Percentiles rank a stretch among this genome's conserved stretches.
Conservation (phyloP, 2,888 invertebrate species). For the Ichneumoninae sp. region DNA sequence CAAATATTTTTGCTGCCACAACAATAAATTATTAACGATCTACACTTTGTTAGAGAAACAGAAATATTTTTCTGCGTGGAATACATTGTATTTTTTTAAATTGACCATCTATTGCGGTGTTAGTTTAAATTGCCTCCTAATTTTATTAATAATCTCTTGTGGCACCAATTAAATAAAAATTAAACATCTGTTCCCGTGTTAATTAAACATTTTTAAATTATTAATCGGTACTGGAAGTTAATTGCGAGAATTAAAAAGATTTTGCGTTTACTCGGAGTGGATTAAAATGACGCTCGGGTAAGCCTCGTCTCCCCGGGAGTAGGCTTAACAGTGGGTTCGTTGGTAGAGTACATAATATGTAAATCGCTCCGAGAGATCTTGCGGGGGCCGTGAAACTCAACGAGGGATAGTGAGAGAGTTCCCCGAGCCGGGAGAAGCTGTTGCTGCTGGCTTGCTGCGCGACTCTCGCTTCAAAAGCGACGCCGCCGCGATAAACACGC, state of each 20-base stretch:
- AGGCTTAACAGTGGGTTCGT: slow-evolving; percentile 50
- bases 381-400: slow-evolving; percentile 56
- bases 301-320: slow-evolving; percentile 42
- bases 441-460: slow-evolving; percentile 45
- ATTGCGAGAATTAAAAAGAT: slow-evolving; percentile 38
- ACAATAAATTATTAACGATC: no score
- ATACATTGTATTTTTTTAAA: background rate
- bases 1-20: no score
- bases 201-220: slow-evolving; percentile 1
- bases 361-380: slow-evolving; percentile 63
- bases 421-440: slow-evolving; percentile 29
- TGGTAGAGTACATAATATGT: slow-evolving; percentile 61
- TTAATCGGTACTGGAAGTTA: slow-evolving; percentile 15
- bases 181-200: background rate
- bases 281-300: slow-evolving; percentile 57
- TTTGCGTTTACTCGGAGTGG: slow-evolving; percentile 34
- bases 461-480: slow-evolving; percentile 78
- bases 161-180: background rate
- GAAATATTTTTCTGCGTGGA: no score
- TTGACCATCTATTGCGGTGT: background rate
- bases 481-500: slow-evolving; percentile 81
- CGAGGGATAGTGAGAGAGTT: slow-evolving; percentile 40
- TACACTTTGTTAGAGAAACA: no score
- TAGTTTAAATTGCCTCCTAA: background rate
- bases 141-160: slow-evolving; percentile 4